phyloP scores from a whole-genome alignment of 2,797 vertebrate species.

The Eulemur rubriventer region DNA sequence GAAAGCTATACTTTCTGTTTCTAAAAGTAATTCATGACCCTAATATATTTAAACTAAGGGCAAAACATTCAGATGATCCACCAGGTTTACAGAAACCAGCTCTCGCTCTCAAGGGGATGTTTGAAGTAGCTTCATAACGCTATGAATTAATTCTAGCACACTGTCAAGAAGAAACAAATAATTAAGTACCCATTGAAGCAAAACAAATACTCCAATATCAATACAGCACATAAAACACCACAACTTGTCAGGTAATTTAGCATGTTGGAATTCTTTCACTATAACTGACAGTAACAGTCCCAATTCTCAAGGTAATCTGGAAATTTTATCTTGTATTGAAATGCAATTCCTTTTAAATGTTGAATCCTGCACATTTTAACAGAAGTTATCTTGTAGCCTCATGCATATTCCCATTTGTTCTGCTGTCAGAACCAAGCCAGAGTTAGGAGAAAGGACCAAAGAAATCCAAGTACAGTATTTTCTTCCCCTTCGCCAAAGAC shows the following conservation, averaged over 20 bases:
- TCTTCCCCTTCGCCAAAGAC: background rate
- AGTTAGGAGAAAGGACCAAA: slow-evolving; percentile 14
- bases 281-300: slow-evolving; percentile 56
- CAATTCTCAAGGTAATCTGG: slow-evolving; percentile 72
- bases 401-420: slow-evolving; percentile 49
- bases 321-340: slow-evolving; percentile 66
- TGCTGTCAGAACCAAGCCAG: slow-evolving; percentile 48
- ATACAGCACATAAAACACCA: slow-evolving; percentile 43
- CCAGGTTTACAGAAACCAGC: slow-evolving; percentile 15
- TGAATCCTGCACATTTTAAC: slow-evolving; percentile 60
- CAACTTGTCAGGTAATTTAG: slow-evolving; percentile 59
- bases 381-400: slow-evolving; percentile 34
- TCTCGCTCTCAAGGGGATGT: background rate
- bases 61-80: slow-evolving; percentile 50
- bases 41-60: slow-evolving; percentile 38
- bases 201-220: slow-evolving; percentile 66
- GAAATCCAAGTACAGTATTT: background rate
- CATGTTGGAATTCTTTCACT: slow-evolving; percentile 53
- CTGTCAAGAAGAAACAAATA: slow-evolving; percentile 73
- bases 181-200: slow-evolving; percentile 65
- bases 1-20: slow-evolving; percentile 47
- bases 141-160: slow-evolving; percentile 67
- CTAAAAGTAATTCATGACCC: slow-evolving; percentile 44
- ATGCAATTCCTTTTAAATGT: slow-evolving; percentile 53
- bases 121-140: slow-evolving; percentile 46